phyloP scores from a whole-genome alignment of 2,113 vertebrate genomes.

The Sinocyclocheilus anophthalmus region DNA sequence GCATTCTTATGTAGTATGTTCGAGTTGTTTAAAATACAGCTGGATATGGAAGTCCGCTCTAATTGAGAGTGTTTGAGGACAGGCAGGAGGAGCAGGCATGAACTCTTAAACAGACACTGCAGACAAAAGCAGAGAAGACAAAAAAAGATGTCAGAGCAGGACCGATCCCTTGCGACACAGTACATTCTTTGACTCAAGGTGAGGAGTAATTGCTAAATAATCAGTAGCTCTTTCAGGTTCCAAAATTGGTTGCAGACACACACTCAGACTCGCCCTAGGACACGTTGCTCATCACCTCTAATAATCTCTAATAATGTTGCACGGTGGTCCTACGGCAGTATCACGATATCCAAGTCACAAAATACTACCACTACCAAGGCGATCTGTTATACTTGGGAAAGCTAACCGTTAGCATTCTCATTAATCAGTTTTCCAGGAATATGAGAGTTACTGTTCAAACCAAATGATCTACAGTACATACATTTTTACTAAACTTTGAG shows the following conservation, averaged over 20 bases:
- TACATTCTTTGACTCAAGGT: conserved; percentile 20
- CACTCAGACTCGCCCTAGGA: not conserved
- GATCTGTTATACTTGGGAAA: not conserved
- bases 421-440: not conserved
- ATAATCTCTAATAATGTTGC: not conserved
- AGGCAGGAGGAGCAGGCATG: not conserved
- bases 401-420: not conserved
- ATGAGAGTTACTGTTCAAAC: not conserved
- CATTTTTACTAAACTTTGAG: too few species aligned
- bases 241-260: conserved; percentile 22
- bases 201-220: conserved; percentile 40
- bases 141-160: not conserved
- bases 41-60: not conserved
- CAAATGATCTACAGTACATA: not conserved
- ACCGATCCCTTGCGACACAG: not conserved
- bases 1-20: not conserved
- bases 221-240: conserved; percentile 15
- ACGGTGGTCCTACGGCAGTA: not conserved
- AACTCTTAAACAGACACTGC: conserved; percentile 25
- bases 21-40: not conserved
- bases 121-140: not conserved
- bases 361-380: not conserved
- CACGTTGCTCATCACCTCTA: not conserved
- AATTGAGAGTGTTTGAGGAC: conserved; percentile 27
- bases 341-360: not conserved